Evolutionary conservation across 1,140 invertebrate species (phyloP), one percentile per base, ranked within the genome.

Genomic region (Ceratina australensis): DNA sequence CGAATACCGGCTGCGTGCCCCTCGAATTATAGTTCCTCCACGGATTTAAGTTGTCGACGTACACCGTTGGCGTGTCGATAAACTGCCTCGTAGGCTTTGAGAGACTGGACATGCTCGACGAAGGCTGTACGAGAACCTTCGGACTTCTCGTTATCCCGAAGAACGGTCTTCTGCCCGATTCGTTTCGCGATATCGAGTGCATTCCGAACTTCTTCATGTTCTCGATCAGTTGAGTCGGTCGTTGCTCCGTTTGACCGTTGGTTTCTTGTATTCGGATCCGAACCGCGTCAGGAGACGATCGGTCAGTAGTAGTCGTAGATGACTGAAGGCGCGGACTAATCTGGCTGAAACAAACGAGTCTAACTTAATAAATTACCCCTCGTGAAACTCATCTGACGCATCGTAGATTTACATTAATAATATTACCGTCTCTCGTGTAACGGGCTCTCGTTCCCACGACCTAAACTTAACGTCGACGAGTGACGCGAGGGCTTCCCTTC

Each of bases 311-410:
- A 64, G 69, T 80, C 75, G 88, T 84, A 90, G 85, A 77, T 78
- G 87, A 80, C 79, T 86, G 72, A 90, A 88, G 88, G 79, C 87
- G 82, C 75, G 79, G 83, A 84, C 85, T 90, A 83, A 91, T 91
- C 91, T 92, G 91, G 89, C 91, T 92, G 87, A 85, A 92, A 91
- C 90, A 91, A 92, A 91, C 85, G 90, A 86, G 50, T 69, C 67
- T 90, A 85, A 88, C 59, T 91, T 90, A 91, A 86, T 84, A 65
- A 75, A 71, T 2, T n/a, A n/a, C n/a, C n/a, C n/a, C n/a, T n/a
- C n/a, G n/a, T n/a, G n/a, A n/a, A n/a, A n/a, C n/a, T n/a, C n/a
- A n/a, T n/a, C n/a, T n/a, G n/a, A n/a, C n/a, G n/a, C n/a, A n/a
- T n/a, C n/a, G n/a, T n/a, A n/a, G n/a, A n/a, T n/a, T n/a, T n/a